phyloP scores from a whole-genome alignment of 1,140 invertebrate genomes.

The Atta cephalotes region DNA sequence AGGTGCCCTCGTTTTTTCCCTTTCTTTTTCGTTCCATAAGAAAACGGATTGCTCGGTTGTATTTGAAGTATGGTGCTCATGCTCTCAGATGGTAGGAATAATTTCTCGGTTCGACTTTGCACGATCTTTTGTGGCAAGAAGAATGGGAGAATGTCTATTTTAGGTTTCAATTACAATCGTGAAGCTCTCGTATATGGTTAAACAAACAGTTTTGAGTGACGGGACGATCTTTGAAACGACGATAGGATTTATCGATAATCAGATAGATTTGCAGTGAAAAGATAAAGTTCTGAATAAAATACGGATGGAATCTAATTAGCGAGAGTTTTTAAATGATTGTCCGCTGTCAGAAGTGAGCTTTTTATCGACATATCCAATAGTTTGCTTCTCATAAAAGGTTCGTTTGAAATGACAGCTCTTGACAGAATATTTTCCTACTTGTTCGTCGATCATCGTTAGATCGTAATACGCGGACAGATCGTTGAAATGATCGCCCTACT shows the following conservation, averaged over 20 bases:
- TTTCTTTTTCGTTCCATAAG: not conserved
- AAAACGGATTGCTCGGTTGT: not conserved
- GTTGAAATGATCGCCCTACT: slow-evolving; percentile 14
- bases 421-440: slow-evolving; percentile 4
- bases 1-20: slow-evolving; percentile 30
- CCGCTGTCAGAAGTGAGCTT: not conserved
- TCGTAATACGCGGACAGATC: not conserved
- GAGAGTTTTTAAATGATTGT: not conserved
- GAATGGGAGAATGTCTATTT: not conserved
- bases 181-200: not conserved
- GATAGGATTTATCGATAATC: slow-evolving; percentile 8
- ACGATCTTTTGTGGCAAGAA: not conserved
- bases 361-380: slow-evolving; percentile 22
- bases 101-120: not conserved
- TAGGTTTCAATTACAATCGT: not conserved
- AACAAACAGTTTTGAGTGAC: not conserved
- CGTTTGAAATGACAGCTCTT: not conserved
- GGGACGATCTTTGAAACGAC: not conserved
- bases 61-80: not conserved
- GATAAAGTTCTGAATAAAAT: not conserved
- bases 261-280: not conserved
- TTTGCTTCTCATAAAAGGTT: not conserved
- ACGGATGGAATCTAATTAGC: slow-evolving; percentile 34
- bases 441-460: slow-evolving; percentile 13
- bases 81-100: not conserved